Evolutionary conservation across 2,888 invertebrate genomes (phyloP).

Genomic region (Magallana nippona): DNA sequence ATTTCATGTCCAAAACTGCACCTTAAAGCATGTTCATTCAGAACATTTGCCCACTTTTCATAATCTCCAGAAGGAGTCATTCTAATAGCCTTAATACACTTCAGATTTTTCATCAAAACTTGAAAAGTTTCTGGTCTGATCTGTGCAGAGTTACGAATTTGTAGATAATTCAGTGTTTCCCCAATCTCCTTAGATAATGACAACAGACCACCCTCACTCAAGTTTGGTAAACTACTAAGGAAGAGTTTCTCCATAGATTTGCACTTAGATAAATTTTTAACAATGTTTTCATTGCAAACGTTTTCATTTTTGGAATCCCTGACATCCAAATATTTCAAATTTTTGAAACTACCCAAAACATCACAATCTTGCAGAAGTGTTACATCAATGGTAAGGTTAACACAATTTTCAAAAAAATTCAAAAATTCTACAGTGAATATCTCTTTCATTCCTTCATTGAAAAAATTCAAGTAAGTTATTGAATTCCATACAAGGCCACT

Average conservation of each 20-base stretch:
- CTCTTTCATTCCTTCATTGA: neutral
- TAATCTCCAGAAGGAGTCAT: conserved; percentile 30
- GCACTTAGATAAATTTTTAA: neutral
- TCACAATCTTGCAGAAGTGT: conserved; percentile 7
- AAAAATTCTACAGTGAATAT: conserved; percentile 22
- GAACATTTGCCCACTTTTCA: conserved; percentile 21
- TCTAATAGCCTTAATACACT: conserved; percentile 6
- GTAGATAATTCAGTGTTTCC: too few relatives aligned
- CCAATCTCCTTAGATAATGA: conserved; percentile 18
- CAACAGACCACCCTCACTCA: neutral
- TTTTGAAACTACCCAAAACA: conserved; percentile 3
- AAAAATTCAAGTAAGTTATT: conserved; percentile 5
- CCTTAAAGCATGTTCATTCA: neutral
- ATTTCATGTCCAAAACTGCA: too few relatives aligned
- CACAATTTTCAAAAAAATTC: neutral
- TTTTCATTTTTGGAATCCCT: neutral
- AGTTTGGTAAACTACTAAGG: neutral
- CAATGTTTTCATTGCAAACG: conserved; percentile 21
- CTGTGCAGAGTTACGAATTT: neutral
- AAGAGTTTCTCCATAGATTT: conserved; percentile 19
- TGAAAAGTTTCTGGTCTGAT: conserved; percentile 14
- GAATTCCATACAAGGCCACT: conserved; percentile 13
- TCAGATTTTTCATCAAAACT: conserved; percentile 12
- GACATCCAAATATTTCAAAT: neutral
- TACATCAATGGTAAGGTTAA: conserved; percentile 31